A percentile compares a stretch with the other conserved stretches of the same genome.
These are phyloP conservation scores for Kryptolebias ocellatus DNA, from an alignment of 2,797 vertebrate genomes.

Conservation along the genomic window DNA sequence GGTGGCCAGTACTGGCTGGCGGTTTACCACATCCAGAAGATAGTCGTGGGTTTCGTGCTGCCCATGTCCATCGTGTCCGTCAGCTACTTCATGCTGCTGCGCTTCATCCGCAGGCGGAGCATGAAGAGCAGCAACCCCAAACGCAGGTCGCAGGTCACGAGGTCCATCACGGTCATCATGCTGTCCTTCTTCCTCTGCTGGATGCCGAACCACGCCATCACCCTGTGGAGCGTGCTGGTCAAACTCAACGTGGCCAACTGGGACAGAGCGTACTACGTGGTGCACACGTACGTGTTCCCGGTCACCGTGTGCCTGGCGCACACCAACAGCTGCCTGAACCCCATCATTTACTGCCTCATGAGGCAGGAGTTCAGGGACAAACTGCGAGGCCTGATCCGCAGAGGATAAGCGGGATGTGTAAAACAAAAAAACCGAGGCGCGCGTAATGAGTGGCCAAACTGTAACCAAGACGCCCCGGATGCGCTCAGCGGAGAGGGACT, in stretches of 20 bases:
- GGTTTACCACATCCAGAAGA: slow-evolving; percentile 85
- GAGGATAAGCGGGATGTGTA: slow-evolving; percentile 28
- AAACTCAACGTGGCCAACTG: slow-evolving; percentile 80
- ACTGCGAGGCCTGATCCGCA: slow-evolving; percentile 63
- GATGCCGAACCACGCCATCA: slow-evolving; percentile 82
- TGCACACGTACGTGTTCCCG: slow-evolving; percentile 83
- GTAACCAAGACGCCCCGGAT: slow-evolving; percentile 20
- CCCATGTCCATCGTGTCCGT: slow-evolving; percentile 79
- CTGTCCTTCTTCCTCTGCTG: slow-evolving; percentile 82
- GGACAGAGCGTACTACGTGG: slow-evolving; percentile 79
- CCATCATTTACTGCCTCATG: slow-evolving; percentile 83
- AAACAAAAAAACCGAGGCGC: background rate
- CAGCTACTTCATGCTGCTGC: slow-evolving; percentile 79
- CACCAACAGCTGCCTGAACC: slow-evolving; percentile 85
- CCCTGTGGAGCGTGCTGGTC: slow-evolving; percentile 84
- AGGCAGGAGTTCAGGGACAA: slow-evolving; percentile 81
- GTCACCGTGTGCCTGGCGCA: slow-evolving; percentile 84
- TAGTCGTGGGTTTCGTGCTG: slow-evolving; percentile 79
- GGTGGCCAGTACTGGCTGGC: slow-evolving; percentile 82
- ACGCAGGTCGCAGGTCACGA: slow-evolving; percentile 76
- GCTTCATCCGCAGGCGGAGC: slow-evolving; percentile 72
- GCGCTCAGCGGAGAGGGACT: slow-evolving; percentile 4
- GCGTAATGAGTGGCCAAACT: background rate
- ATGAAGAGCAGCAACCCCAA: slow-evolving; percentile 74
- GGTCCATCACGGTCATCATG: slow-evolving; percentile 78